Conservation (phyloP, 2,113 vertebrate genomes). For the Dipodomys stephensi region DNA sequence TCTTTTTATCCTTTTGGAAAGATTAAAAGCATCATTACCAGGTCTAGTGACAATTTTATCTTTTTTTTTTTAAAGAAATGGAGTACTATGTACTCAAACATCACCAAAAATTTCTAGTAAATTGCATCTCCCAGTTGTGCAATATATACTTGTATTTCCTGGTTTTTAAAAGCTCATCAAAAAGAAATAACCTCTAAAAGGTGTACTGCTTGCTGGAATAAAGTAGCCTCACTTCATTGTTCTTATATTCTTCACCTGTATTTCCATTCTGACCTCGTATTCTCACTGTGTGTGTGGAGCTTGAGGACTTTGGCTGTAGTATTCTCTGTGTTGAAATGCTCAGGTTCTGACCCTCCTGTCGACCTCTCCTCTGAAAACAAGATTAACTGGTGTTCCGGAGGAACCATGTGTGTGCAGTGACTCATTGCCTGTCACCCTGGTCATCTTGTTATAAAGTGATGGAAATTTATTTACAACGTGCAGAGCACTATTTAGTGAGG, state of each 20-base stretch:
- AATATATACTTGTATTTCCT: not conserved
- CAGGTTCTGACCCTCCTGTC: not conserved
- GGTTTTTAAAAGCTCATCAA: not conserved
- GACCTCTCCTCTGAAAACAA: conserved; percentile 11
- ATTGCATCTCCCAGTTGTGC: not conserved
- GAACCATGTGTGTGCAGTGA: conserved; percentile 15
- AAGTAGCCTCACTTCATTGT: not conserved
- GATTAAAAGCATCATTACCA: no score
- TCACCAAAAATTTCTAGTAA: not conserved
- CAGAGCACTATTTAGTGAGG: not conserved
- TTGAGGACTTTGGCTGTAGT: not conserved
- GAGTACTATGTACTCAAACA: not conserved
- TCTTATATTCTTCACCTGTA: not conserved
- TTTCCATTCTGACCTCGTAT: not conserved
- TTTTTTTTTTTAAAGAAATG: no score
- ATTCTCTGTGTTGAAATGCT: not conserved
- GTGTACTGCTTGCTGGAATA: not conserved
- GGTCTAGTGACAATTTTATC: no score
- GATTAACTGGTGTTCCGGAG: not conserved
- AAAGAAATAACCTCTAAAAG: not conserved
- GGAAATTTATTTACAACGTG: conserved; percentile 21
- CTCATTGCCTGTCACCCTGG: not conserved
- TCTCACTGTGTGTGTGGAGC: not conserved
- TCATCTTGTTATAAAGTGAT: conserved; percentile 30
- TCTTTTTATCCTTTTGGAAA: no score